Base-by-base conservation (phyloP, 2,797 vertebrate genomes). In the Scolopax bukidnonensis region DNA sequence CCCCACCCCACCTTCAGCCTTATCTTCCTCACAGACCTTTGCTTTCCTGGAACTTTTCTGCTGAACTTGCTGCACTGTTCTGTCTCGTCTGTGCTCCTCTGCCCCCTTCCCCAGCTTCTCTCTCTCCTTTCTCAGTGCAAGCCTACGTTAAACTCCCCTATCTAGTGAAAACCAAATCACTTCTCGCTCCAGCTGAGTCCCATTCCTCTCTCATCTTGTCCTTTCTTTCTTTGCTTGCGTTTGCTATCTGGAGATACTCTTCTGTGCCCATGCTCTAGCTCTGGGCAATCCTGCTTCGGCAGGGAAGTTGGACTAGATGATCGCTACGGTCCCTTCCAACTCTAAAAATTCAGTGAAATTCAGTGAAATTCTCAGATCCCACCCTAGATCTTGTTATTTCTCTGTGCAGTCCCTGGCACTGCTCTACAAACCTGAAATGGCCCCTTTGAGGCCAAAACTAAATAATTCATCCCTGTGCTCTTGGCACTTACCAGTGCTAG, bases 1-100 rank as follows among this genome's bases (percentile, higher is more conserved):
- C 87, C 61, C 69, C 73, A 40, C 89, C 89, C 92, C 92, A 89
- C 67, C 87, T 84, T n/a, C 61, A 76, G 74, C 64, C 81, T 92
- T 95, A 93, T 96, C 93, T 84, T 73, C 43, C 21, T 70, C 5
- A 2, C 92, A 93, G 76, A 28, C 45, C 83, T 89, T 68, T 61
- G 38, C 81, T 92, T 95, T 96, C 87, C 81, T 63, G 3, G 40
- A 93, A 79, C 45, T 89, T 30, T 21, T 61, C 12, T 84, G 73
- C 87, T 67, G 60, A 85, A 8, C 43, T 81, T 43, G 3, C 32
- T 33, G 86, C 25, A 5, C 61, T 0, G 0, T 41, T 80, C 16
- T 45, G 27, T 76, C 68, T 61, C 3, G 2, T 25, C 50, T 6
- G 3, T 17, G 75, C 63, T 90, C 4, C 16, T 54, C 17, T 82